Evolutionary conservation across 2,797 vertebrate species (phyloP), one percentile per base, ranked within the genome.

Genomic region (Hyperoplus immaculatus): DNA sequence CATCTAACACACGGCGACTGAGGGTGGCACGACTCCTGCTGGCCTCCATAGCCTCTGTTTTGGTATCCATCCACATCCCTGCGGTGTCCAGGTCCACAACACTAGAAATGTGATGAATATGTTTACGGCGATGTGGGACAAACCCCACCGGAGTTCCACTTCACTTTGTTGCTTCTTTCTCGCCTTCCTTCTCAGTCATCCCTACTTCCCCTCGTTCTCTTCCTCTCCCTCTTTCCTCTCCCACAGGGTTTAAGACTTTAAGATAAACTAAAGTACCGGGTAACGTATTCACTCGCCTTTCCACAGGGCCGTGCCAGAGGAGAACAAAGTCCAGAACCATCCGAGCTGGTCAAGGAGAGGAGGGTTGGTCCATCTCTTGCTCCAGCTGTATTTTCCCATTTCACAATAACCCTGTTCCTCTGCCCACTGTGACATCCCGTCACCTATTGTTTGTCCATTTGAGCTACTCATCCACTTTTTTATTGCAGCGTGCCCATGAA

Each of bases 41-140:
- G 70, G 66, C 41, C 64, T 75, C 71, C 83, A 83, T 83, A 51
- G 12, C 59, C 18, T 87, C 86, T 2, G 36, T 1, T 80, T 91
- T 85, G 45, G 70, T 77, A 29, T 89, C 89, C 80, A 66, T 88
- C 85, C 87, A 79, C 87, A 92, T 89, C 47, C 36, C 61, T 69
- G 38, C 70, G 76, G 67, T 78, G 29, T 72, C 63, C 49, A 53
- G 55, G 12, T 58, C 12, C 39, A 43, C 59, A 15, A 6, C 4
- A 8, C 39, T 45, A 8, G 0, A 49, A 77, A 54, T 0, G 9
- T 66, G 12, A 42, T 13, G 41, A 66, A 69, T 47, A 49, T 3
- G 36, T 10, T 51, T 58, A 46, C 10, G 9, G 62, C 14, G 43
- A 70, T 64, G 47, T 51, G 9, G 10, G 3, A 72, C 50, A 29